These are phyloP conservation scores for Colistium nudipinnis DNA, from an alignment of 2,113 vertebrate genomes.

Conservation along the genomic window DNA sequence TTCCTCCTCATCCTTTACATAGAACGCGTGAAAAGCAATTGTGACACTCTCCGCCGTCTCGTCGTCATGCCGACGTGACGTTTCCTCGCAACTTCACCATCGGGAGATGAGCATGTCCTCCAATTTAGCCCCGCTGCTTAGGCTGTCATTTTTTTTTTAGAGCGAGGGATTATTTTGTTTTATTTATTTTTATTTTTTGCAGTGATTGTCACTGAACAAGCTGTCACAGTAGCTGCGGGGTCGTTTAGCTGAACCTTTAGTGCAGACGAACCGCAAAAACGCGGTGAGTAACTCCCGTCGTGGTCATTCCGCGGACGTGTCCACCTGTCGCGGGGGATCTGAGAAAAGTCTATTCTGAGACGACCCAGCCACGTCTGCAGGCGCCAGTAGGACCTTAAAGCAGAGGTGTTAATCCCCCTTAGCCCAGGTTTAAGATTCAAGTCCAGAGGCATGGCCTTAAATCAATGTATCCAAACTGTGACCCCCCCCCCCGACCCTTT, in stretches of 20 bases:
- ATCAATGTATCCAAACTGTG: conserved; percentile 25
- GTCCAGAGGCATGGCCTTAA: conserved; percentile 26
- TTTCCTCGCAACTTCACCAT: not conserved
- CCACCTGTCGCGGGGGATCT: conserved; percentile 64
- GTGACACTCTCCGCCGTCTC: not conserved
- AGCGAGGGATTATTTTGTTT: not conserved
- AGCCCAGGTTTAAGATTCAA: conserved; percentile 41
- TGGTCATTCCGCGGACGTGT: conserved; percentile 6
- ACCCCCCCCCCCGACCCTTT: not conserved
- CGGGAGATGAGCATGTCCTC: not conserved
- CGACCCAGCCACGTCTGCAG: conserved; percentile 26
- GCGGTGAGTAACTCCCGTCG: not conserved
- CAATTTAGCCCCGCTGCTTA: not conserved
- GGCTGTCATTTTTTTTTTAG: not conserved
- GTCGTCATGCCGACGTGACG: not conserved
- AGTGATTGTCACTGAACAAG: not conserved
- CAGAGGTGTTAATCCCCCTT: conserved; percentile 36
- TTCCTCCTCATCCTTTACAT: not conserved
- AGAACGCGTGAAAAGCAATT: not conserved
- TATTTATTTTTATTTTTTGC: no score
- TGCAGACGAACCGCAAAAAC: not conserved
- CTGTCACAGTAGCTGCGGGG: not conserved
- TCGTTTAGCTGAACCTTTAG: not conserved
- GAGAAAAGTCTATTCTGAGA: conserved; percentile 70
- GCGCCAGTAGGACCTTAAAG: conserved; percentile 5